Base-by-base conservation (phyloP, 30 jellyfish, hydroid and myxozoan species). In the Rhopilema esculentum region DNA sequence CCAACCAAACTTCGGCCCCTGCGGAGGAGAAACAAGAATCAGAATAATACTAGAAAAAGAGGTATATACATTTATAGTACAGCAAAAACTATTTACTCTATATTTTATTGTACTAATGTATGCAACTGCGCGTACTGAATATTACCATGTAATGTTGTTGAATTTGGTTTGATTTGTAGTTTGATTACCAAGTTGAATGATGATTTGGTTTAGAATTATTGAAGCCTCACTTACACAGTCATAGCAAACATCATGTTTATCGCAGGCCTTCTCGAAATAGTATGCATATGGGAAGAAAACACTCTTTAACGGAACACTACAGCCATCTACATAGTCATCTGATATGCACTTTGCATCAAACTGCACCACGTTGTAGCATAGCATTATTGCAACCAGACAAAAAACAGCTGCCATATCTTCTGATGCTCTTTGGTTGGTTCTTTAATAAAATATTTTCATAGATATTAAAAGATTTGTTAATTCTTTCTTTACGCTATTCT, bases 191-290 rank as follows among this genome's bases (percentile, higher is more conserved):
- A n/a, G n/a, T n/a, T n/a, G n/a, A n/a, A n/a, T n/a, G n/a, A n/a
- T n/a, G n/a, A n/a, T n/a, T n/a, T n/a, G n/a, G 23, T 16, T 30
- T 32, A 32, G 28, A 18, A 21, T 20, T 29, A 27, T 21, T 24
- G 0, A 0, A 75, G 51, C 16, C n/a, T 22, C 32, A 86, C 94
- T 73, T 66, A 86, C 94, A 49, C 94, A 86, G 17, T 27, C 68
- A 52, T 86, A 86, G 82, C 94, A 86, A 17, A 75, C 53, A 66
- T 86, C 94, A 21, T 86, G 94, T 49, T 32, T 62, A 48, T 86
- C 75, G 40, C 94, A 86, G 63, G 89, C 94, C 20, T 57, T 1
- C 23, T 57, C n/a, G 70, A 86, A 86, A 18, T 53, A 67, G 6
- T 23, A 22, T 21, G 82, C 72, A 27, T 28, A 75, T 23, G 89